These are phyloP conservation scores for Florisuga fusca DNA, from an alignment of 2,797 vertebrate species.

Conservation along the genomic window DNA sequence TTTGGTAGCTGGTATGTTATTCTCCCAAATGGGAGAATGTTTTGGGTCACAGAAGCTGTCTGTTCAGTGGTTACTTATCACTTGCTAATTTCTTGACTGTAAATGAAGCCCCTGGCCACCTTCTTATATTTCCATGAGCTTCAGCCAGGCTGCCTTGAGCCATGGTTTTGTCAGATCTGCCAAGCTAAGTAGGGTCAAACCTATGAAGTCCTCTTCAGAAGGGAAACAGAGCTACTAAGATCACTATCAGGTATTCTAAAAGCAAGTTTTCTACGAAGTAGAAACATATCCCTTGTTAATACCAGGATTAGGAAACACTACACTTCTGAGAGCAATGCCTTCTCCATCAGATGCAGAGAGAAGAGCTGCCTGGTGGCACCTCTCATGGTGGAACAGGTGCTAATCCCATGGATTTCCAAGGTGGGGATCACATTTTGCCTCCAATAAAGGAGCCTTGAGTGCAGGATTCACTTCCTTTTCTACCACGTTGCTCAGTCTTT, in stretches of 20 bases:
- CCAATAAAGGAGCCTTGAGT: neutral
- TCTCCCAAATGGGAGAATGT: slow-evolving; percentile 44
- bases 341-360: neutral
- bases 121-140: slow-evolving; percentile 69
- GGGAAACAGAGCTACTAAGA: neutral
- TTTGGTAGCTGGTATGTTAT: neutral
- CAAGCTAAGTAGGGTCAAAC: slow-evolving; percentile 53
- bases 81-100: slow-evolving; percentile 64
- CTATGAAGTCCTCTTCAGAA: neutral
- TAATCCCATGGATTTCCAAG: slow-evolving; percentile 53
- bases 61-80: slow-evolving; percentile 20
- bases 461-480: slow-evolving; percentile 11
- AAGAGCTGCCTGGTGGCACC: neutral
- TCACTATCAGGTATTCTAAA: neutral
- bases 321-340: neutral
- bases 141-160: slow-evolving; percentile 20
- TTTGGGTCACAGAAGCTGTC: slow-evolving; percentile 53
- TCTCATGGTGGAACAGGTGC: neutral
- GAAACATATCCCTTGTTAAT: neutral
- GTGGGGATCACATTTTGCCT: slow-evolving; percentile 56
- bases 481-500: neutral
- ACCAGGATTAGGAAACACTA: neutral
- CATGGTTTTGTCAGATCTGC: neutral
- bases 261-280: slow-evolving; percentile 7
- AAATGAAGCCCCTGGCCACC: slow-evolving; percentile 54